phyloP scores from a whole-genome alignment of 2,113 vertebrate species.

The Pedionomus torquatus region DNA sequence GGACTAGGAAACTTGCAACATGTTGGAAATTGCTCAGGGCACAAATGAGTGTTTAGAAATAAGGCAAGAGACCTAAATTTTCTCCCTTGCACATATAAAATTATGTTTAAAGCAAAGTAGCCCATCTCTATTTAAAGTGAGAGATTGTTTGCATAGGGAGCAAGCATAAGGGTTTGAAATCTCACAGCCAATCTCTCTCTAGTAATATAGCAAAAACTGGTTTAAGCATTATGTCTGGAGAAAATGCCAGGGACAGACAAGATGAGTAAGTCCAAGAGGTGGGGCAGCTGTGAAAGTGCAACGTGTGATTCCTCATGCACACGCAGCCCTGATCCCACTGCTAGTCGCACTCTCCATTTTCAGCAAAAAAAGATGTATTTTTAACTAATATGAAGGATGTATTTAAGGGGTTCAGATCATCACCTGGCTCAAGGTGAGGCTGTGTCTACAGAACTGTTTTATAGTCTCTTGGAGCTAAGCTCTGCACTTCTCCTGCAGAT shows the following conservation, averaged over 20 bases:
- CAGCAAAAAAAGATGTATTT: background rate
- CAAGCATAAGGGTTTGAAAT: background rate
- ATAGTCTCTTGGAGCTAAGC: background rate
- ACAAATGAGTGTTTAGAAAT: background rate
- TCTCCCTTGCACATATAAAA: background rate
- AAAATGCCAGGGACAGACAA: background rate
- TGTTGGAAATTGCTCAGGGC: background rate
- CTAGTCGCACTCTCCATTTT: background rate
- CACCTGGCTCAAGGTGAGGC: background rate
- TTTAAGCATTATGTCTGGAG: background rate
- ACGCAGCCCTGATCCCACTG: background rate
- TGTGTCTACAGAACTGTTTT: background rate
- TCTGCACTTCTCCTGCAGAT: background rate
- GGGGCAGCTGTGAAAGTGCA: accelerated
- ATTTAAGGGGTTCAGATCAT: background rate
- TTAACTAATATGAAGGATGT: background rate
- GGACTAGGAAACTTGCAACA: background rate
- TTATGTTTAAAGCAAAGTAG: background rate
- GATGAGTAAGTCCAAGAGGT: background rate
- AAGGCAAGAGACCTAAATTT: background rate
- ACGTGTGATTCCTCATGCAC: accelerated
- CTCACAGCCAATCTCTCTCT: background rate
- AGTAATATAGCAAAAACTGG: background rate
- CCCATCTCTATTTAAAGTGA: background rate
- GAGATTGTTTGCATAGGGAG: background rate